These are phyloP conservation scores for Hipparchia semele DNA, from an alignment of 2,888 invertebrate genomes.

Conservation along the genomic window DNA sequence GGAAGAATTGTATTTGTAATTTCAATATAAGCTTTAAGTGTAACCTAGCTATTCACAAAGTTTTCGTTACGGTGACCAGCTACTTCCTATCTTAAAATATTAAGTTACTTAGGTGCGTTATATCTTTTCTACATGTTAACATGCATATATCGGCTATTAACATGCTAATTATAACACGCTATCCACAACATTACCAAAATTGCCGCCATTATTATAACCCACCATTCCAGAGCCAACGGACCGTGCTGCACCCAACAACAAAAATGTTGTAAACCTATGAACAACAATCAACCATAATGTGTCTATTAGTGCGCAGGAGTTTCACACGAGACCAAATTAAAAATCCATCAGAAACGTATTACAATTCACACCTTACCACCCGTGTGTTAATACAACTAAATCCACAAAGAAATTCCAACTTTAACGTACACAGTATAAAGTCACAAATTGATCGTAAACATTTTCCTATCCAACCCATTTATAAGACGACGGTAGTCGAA, in stretches of 20 bases:
- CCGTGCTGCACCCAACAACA: slow-evolving; percentile 46
- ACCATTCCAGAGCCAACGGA: slow-evolving; percentile 24
- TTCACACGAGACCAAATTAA: slow-evolving; percentile 78
- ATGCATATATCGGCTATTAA: not conserved
- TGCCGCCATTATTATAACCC: slow-evolving; percentile 16
- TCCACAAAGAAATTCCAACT: slow-evolving; percentile 38
- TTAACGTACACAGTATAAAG: slow-evolving; percentile 34
- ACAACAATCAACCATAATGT: slow-evolving; percentile 60
- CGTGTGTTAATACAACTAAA: slow-evolving; percentile 39
- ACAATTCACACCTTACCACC: slow-evolving; percentile 70
- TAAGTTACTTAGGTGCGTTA: too few relatives aligned
- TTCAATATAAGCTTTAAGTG: too few relatives aligned
- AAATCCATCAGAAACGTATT: slow-evolving; percentile 80
- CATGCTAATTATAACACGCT: slow-evolving; percentile 10
- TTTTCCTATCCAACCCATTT: slow-evolving; percentile 23
- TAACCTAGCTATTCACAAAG: too few relatives aligned
- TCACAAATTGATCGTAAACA: slow-evolving; percentile 29
- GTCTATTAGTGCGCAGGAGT: slow-evolving; percentile 74
- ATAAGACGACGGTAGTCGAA: slow-evolving; percentile 24
- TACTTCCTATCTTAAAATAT: too few relatives aligned
- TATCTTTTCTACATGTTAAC: too few relatives aligned
- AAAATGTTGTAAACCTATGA: slow-evolving; percentile 45
- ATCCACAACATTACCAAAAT: slow-evolving; percentile 10
- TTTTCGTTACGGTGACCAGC: too few relatives aligned
- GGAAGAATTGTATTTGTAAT: too few relatives aligned